Conservation (phyloP, 2,888 invertebrate genomes). For the Hylaea fasciaria region DNA sequence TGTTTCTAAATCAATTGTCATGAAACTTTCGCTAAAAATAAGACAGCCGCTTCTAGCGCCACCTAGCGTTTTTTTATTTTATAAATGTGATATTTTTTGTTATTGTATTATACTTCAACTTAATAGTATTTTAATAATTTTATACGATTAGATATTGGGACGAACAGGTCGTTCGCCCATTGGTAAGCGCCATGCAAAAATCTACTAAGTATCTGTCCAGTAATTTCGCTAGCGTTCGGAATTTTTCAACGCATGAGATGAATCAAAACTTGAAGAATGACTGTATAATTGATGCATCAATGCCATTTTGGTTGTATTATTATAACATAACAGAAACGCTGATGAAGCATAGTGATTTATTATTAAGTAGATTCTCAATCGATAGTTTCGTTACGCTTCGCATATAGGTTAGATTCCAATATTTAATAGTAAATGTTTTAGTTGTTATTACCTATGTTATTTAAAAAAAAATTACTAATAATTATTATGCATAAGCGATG, state of each 20-base stretch:
- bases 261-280: slow-evolving; percentile 7
- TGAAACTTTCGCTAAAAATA: not conserved
- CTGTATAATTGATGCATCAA: slow-evolving; percentile 27
- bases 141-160: too few relatives aligned
- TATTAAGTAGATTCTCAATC: slow-evolving; percentile 72
- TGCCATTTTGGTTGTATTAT: slow-evolving; percentile 63
- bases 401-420: slow-evolving; percentile 69
- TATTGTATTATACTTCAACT: slow-evolving; percentile 4
- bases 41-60: not conserved
- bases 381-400: slow-evolving; percentile 75
- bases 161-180: not conserved
- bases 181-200: not conserved
- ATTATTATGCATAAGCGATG: slow-evolving; percentile 46
- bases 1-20: too few relatives aligned
- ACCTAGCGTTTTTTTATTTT: not conserved
- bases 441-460: slow-evolving; percentile 59
- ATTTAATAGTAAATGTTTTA: slow-evolving; percentile 66
- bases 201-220: too few relatives aligned
- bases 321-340: slow-evolving; percentile 53
- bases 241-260: slow-evolving; percentile 15
- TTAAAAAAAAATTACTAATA: slow-evolving; percentile 49
- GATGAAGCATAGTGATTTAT: slow-evolving; percentile 73
- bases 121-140: slow-evolving; percentile 3
- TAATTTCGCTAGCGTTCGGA: too few relatives aligned
- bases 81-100: slow-evolving; percentile 30